Base-by-base conservation (phyloP, 2,797 vertebrate species). In the Parauchenoglanis punctatus region DNA sequence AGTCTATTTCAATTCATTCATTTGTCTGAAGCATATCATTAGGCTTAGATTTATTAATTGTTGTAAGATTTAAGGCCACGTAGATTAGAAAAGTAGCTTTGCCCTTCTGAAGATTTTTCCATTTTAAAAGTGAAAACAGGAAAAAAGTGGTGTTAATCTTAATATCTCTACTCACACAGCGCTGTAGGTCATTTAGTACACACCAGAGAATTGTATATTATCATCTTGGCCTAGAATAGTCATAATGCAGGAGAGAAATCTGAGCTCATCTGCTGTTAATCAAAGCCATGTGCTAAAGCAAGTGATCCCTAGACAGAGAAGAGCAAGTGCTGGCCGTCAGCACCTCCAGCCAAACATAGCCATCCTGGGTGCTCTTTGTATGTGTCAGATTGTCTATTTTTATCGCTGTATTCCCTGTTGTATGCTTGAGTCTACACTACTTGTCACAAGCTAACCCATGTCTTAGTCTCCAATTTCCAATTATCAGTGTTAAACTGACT, bases 401-500 rank as follows among this genome's bases (percentile, higher is more conserved):
- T 91, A 92, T 83, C 86, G 11, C 28, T 23, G 8, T n/a, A 85
- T 86, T 84, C 87, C 67, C 88, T n/a, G 72, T 78, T 85, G 87
- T 87, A 88, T 85, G 87, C 87, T 80, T 49, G 83, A 78, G 63
- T 81, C 82, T 58, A 83, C 15, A 73, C 85, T 70, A 88, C 83
- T 85, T 92, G 88, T 92, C 88, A 89, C 87, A 63, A 87, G 63
- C 88, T 54, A 72, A 61, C 78, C 87, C 81, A 81, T 75, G 77
- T 89, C 73, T 76, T 84, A 40, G 80, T 89, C 73, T 91, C 87
- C 70, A 70, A 75, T 92, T 89, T 91, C 91, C 88, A 92, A 91
- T 92, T 91, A 92, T 89, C 73, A 86, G 83, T 84, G 88, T 91
- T 91, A 92, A 90, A 92, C 88, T 90, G 90, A 88, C 77, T 88